phyloP scores from a whole-genome alignment of 2,113 vertebrate species.

The Echinops telfairi region DNA sequence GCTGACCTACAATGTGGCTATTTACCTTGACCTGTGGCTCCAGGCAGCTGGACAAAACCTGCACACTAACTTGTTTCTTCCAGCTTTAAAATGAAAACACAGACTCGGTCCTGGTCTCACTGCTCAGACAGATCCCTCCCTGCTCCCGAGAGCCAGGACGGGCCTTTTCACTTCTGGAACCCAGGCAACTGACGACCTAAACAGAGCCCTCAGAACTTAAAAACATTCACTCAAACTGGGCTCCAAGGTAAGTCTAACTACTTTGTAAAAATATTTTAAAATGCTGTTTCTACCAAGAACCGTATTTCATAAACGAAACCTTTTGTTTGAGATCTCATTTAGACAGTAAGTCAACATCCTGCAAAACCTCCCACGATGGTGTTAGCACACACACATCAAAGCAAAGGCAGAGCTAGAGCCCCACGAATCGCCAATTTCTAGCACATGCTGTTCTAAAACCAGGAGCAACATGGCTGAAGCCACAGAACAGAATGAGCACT shows the following conservation, averaged over 20 bases:
- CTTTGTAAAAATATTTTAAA: conserved; percentile 41
- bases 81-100: neutral
- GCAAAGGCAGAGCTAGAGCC: neutral
- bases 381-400: neutral
- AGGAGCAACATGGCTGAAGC: neutral
- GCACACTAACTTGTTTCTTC: conserved; percentile 3
- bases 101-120: neutral
- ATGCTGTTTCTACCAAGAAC: conserved; percentile 2
- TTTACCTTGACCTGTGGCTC: neutral
- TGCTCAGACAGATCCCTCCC: neutral
- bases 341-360: neutral
- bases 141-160: neutral
- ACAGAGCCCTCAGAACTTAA: neutral
- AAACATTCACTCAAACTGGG: conserved; percentile 17
- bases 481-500: neutral
- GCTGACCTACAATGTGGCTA: neutral
- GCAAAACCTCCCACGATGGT: neutral
- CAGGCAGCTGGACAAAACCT: neutral
- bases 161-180: neutral
- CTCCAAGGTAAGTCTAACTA: neutral
- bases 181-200: neutral
- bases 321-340: conserved; percentile 33
- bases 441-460: neutral
- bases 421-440: neutral
- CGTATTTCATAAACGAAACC: neutral